Base-by-base conservation (phyloP, 2,888 invertebrate species). In the Tigriopus californicus region DNA sequence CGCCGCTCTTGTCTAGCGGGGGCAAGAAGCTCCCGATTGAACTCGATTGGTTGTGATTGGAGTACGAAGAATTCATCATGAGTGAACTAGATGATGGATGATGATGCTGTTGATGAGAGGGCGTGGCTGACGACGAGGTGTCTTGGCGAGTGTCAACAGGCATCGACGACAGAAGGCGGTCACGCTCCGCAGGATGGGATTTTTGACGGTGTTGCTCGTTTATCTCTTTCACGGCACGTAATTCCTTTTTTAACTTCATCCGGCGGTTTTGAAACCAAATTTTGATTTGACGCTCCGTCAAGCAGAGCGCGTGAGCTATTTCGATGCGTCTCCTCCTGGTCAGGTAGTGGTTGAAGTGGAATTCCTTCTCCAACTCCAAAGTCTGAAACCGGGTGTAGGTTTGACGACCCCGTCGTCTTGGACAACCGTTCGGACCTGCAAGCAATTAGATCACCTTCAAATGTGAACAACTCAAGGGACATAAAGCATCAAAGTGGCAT, bases 321-420 rank as follows among this genome's bases (percentile, higher is more conserved):
- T 95, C 94, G 75, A 94, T 92, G 76, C 94, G 80, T 73, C 94
- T 82, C 72, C 94, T 80, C 71, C 95, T 80, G 67, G 94, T 94
- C 73, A 95, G 79, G 75, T 95, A 95, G 71, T 92, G 91, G 76
- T 94, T 95, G 77, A 91, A 92, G 72, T 94, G 90, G 77, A 95
- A 95, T 78, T 95, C 95, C 75, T 94, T 94, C 74, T 95, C 95
- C 74, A 95, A 79, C 73, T 95, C 94, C 75, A 94, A 77, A 24
- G 95, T 95, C 75, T 97, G 95, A 80, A 94, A 92, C 69, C 94
- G 84, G 65, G 94, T 95, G 79, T 95, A 95, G 18, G 95, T 95
- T 76, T 95, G 94, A 66, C 95, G 79, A 62, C 94, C 94, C 69
- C 94, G 80, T 71, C 91, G 82, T 70, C 91, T 79, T 64, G 91